Evolutionary conservation across 2,797 vertebrate genomes (phyloP).

Genomic region (Carcharodon carcharias): DNA sequence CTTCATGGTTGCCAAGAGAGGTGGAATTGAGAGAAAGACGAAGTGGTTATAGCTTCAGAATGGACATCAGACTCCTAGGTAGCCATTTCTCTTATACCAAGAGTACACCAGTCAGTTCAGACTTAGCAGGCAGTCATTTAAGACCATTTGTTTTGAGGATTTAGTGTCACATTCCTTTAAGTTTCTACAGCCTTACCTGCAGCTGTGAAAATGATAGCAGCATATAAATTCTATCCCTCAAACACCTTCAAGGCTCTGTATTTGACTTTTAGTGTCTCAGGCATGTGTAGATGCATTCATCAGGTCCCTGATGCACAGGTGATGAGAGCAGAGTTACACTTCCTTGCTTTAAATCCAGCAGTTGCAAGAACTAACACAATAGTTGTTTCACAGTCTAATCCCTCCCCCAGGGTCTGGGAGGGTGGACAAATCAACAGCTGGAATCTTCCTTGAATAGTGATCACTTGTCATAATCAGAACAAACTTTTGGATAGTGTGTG

Average conservation of each 20-base stretch:
- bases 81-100: neutral
- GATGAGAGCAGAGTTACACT: neutral
- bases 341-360: neutral
- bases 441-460: slow-evolving; percentile 10
- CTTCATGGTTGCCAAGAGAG: slow-evolving; percentile 9
- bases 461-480: neutral
- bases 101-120: neutral
- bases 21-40: neutral
- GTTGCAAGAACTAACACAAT: neutral
- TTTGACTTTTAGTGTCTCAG: neutral
- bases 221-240: no score
- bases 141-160: neutral
- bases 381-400: slow-evolving; percentile 4
- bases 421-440: slow-evolving; percentile 2
- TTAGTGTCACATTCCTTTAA: neutral
- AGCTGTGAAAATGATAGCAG: slow-evolving; percentile 8
- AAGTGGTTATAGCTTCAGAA: neutral
- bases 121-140: neutral
- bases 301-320: neutral
- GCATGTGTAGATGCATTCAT: neutral
- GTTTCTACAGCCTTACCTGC: neutral
- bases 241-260: neutral
- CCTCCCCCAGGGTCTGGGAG: neutral
- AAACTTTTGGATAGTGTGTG: neutral
- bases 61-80: neutral